phyloP scores from a whole-genome alignment of 2,888 invertebrate genomes.

The Dysmachus trigonus region DNA sequence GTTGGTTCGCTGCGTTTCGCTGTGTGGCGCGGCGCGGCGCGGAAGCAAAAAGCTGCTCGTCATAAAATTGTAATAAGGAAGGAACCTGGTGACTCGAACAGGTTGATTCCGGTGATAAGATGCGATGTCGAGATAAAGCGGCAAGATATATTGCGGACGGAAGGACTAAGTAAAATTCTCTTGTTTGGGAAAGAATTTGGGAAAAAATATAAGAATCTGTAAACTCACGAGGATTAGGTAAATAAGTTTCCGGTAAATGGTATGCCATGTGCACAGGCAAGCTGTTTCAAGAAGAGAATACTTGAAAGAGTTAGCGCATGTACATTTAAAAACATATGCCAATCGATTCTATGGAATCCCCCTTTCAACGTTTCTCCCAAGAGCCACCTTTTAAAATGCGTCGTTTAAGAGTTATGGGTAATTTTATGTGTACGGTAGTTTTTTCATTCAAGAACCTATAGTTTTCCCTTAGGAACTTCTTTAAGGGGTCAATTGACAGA shows the following conservation, averaged over 20 bases:
- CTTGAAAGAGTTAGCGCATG: not conserved
- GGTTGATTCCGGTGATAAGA: conserved; percentile 1
- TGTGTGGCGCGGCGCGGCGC: not conserved
- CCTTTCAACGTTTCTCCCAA: too few relatives aligned
- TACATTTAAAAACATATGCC: too few relatives aligned
- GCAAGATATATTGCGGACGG: not conserved
- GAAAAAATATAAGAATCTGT: not conserved
- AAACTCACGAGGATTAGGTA: not conserved
- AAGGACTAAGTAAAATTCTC: not conserved
- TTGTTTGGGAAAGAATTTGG: not conserved
- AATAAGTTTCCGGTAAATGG: not conserved
- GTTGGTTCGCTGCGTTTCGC: not conserved
- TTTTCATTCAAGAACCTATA: too few relatives aligned
- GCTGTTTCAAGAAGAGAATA: not conserved
- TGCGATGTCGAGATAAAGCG: not conserved
- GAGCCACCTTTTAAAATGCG: too few relatives aligned
- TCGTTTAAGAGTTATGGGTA: too few relatives aligned
- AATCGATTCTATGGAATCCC: too few relatives aligned
- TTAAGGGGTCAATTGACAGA: too few relatives aligned
- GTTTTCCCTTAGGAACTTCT: too few relatives aligned
- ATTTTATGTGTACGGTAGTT: too few relatives aligned
- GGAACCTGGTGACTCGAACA: conserved; percentile 11
- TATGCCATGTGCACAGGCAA: not conserved
- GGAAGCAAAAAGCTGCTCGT: not conserved
- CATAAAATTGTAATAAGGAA: conserved; percentile 29